Base-by-base conservation (phyloP, 2,888 invertebrate species). In the Cerceris rybyensis region DNA sequence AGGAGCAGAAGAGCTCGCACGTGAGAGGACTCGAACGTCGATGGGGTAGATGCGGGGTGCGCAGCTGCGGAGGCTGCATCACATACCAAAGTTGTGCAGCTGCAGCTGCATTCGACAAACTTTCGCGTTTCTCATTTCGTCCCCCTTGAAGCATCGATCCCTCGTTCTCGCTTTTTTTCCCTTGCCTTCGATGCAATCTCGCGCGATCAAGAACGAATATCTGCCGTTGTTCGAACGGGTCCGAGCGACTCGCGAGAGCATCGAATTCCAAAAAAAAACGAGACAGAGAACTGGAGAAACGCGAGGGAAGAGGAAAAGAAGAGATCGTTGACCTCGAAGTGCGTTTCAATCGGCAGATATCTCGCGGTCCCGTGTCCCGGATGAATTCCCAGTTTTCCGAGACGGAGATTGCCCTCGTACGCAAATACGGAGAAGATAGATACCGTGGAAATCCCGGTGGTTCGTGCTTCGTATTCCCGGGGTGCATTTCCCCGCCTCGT, bases 71-170 rank as follows among this genome's bases (percentile, higher is more conserved):
- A 63, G 41, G 60, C 65, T 61, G 57, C 55, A 46, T 70, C 70
- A 46, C 43, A 43, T 13, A 58, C 66, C 46, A 50, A 78, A 61
- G 61, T 78, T 67, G 74, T 42, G 60, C 78, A 67, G 73, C 77
- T 77, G 82, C 84, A 78, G 73, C 84, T 84, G 83, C 75, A 75
- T 63, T 81, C 81, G 85, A 65, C 83, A 79, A 84, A 84, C 79
- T 85, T 81, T 81, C 81, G 58, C 81, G 77, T 79, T 81, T 84
- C 74, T 84, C 83, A 78, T 85, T 79, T 84, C 73, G 71, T 68
- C 72, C 42, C 65, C 65, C 65, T 71, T 54, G 70, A 17, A 39
- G 60, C 73, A 68, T 80, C 58, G 78, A 69, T 72, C 59, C 68
- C n/a, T 43, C 13, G 9, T 39, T 57, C 50, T 17, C 11, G 13